phyloP scores from a whole-genome alignment of 2,113 vertebrate species.

The Bufo gargarizans region DNA sequence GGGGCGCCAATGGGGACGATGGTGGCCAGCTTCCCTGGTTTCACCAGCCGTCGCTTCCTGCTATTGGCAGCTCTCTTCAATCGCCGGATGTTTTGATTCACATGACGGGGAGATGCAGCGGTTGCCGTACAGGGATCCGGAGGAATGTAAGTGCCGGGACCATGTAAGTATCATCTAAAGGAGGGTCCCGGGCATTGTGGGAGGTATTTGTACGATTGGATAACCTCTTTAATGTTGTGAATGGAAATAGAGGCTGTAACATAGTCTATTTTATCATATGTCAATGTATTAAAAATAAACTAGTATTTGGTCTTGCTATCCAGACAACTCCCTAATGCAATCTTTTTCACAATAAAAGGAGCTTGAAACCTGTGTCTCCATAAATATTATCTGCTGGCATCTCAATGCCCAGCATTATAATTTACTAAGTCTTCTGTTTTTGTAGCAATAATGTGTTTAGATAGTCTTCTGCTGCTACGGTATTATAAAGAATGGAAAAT shows the following conservation, averaged over 20 bases:
- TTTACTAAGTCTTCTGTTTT: neutral
- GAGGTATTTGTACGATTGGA: no score
- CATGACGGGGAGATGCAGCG: no score
- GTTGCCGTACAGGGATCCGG: no score
- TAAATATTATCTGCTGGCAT: neutral
- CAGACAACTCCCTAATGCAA: neutral
- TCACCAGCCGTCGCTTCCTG: no score
- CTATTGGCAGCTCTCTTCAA: no score
- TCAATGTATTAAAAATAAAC: neutral
- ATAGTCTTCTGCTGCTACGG: neutral
- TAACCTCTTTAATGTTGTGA: neutral
- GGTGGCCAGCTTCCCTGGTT: no score
- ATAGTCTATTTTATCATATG: neutral
- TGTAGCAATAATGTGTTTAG: neutral
- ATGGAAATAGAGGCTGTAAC: neutral
- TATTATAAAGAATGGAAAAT: neutral
- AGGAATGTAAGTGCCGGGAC: no score
- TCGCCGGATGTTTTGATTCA: no score
- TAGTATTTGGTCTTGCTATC: neutral
- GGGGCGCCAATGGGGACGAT: no score
- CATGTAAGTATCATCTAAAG: no score
- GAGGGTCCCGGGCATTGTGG: no score
- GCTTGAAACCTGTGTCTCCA: neutral
- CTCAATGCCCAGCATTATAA: neutral
- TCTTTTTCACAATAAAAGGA: neutral